Evolutionary conservation across 1,140 invertebrate species (phyloP), one percentile per base, ranked within the genome.

Genomic region (Heliconius hewitsoni): DNA sequence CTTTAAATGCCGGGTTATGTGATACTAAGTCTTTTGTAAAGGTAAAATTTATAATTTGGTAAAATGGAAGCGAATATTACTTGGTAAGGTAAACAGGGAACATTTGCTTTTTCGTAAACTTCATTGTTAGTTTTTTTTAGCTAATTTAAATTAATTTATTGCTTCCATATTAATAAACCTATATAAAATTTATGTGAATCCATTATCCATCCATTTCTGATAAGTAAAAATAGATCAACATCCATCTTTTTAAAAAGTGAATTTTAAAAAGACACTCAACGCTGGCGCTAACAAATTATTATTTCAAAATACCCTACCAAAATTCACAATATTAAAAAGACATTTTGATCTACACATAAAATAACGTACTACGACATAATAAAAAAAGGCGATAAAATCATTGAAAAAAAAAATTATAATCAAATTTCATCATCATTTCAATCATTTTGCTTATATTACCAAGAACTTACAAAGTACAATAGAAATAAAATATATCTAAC

Each of bases 401-500:
- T 52, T 52, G 4, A 52, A 52, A 52, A 60, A 11, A 30, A 66
- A 27, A 11, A 13, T 30, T 16, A 66, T 23, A 23, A 23, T 23
- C 23, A 23, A 23, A 23, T 23, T 23, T 23, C 23, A 23, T 23
- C 23, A 23, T 23, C 23, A 23, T 23, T 23, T 23, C 13, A 11
- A 13, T 6, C 4, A 37, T 37, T 46, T 46, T 46, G n/a, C 57
- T 60, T 60, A 60, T 60, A 66, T 30, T 66, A 66, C 23, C 55
- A 66, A 27, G 3, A 66, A 66, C 60, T 27, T 66, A 66, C 60
- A 66, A 66, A 4, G 8, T 66, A 66, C 3, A 16, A 27, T 66
- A 66, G 27, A 66, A 66, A 30, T 66, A 66, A 66, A 66, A 66
- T 66, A 66, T 71, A 71, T 66, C 19, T 75, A 79, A 76, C 74